These are phyloP conservation scores for Myotis findleyi DNA, from an alignment of 2,797 vertebrate genomes.

Conservation along the genomic window DNA sequence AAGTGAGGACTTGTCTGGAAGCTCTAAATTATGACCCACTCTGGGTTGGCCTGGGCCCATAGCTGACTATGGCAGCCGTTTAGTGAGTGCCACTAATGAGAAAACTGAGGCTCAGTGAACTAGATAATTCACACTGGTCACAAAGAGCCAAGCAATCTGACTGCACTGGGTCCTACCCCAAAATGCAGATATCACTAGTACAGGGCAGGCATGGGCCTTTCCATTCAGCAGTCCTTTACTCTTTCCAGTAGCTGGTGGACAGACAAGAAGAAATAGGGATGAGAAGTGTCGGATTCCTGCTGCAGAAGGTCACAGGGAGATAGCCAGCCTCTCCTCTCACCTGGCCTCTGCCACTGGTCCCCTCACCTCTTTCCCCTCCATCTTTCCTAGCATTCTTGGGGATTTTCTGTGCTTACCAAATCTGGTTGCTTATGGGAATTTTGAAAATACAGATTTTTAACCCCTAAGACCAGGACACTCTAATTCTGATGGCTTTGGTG, in stretches of 20 bases:
- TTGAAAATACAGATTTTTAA: neutral
- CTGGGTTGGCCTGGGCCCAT: neutral
- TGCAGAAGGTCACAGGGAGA: neutral
- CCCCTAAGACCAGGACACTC: neutral
- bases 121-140: neutral
- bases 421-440: neutral
- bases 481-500: neutral
- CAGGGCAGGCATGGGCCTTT: neutral
- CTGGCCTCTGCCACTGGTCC: neutral
- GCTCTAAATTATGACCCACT: neutral
- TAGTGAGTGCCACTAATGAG: neutral
- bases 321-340: neutral
- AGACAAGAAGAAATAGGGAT: neutral
- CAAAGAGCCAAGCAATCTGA: neutral
- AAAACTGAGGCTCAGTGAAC: neutral
- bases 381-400: neutral
- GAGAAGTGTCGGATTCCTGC: neutral
- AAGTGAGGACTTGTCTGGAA: neutral
- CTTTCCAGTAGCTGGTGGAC: neutral
- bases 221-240: neutral
- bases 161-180: neutral
- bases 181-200: neutral
- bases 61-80: neutral
- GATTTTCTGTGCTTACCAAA: conserved; percentile 29
- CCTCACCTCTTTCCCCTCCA: neutral